Evolutionary conservation across 92 coral and sea anemone genomes (phyloP).

Genomic region (Metridium senile): DNA sequence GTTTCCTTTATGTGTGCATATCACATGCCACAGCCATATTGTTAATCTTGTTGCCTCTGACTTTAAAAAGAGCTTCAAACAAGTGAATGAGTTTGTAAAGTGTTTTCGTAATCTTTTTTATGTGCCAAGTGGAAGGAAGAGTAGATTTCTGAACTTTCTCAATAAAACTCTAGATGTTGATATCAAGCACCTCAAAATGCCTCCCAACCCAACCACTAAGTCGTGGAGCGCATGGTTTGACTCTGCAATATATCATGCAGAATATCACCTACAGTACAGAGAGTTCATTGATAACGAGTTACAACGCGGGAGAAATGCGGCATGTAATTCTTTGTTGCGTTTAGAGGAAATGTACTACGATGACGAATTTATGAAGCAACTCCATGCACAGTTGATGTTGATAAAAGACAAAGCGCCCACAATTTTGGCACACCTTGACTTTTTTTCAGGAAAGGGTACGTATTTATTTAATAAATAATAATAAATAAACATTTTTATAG

Average conservation of each 20-base stretch:
- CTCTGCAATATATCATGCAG: slow-evolving; percentile 43
- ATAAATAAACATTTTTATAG: too few species aligned
- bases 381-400: slow-evolving; percentile 41
- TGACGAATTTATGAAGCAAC: slow-evolving; percentile 43
- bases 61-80: slow-evolving; percentile 54
- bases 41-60: slow-evolving; percentile 68
- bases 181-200: slow-evolving; percentile 21
- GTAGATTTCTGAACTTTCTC: slow-evolving; percentile 46
- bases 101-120: slow-evolving; percentile 59
- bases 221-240: slow-evolving; percentile 64
- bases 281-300: slow-evolving; percentile 47
- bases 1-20: slow-evolving; percentile 50
- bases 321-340: slow-evolving; percentile 49
- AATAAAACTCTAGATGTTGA: background rate
- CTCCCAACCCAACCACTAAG: slow-evolving; percentile 65
- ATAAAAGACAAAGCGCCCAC: slow-evolving; percentile 60
- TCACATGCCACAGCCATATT: slow-evolving; percentile 68
- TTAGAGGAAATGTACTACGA: slow-evolving; percentile 57
- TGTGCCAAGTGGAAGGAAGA: slow-evolving; percentile 63
- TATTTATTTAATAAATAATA: too few species aligned
- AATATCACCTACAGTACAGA: slow-evolving; percentile 19
- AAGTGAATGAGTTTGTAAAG: slow-evolving; percentile 56
- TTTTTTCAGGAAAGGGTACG: too few species aligned
- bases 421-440: slow-evolving; percentile 33
- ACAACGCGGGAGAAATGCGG: slow-evolving; percentile 19